Evolutionary conservation across 2,888 invertebrate genomes (phyloP).

Genomic region (Dasypogon diadema): DNA sequence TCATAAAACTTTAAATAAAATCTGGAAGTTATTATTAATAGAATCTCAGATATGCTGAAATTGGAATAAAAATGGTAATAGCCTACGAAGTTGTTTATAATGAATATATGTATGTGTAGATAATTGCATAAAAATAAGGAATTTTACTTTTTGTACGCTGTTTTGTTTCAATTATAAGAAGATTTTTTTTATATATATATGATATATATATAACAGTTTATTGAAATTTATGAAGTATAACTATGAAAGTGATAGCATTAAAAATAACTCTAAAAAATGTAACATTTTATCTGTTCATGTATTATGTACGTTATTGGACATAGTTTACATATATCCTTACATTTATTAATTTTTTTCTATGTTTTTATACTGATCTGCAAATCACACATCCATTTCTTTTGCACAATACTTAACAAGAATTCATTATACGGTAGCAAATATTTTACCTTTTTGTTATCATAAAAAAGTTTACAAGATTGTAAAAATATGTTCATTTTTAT

Average conservation of each 20-base stretch:
- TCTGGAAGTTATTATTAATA: background rate
- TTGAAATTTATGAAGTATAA: too few relatives aligned
- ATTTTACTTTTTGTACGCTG: conserved; percentile 38
- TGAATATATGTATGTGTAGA: background rate
- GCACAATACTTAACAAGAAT: conserved; percentile 31
- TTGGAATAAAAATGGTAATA: background rate
- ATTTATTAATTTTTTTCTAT: background rate
- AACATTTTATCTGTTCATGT: background rate
- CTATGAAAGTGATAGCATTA: background rate
- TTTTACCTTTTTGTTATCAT: conserved; percentile 33
- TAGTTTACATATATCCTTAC: conserved; percentile 2
- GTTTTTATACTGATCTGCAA: background rate
- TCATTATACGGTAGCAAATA: conserved; percentile 33
- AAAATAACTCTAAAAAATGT: conserved; percentile 11
- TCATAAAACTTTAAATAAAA: too few relatives aligned
- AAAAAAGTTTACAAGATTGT: conserved; percentile 45
- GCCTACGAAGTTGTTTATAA: background rate
- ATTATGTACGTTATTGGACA: background rate
- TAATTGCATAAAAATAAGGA: background rate
- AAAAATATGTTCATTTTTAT: conserved; percentile 44
- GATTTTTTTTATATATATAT: too few relatives aligned
- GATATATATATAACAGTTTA: too few relatives aligned
- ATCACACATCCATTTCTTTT: conserved; percentile 9
- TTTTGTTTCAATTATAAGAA: conserved; percentile 33
- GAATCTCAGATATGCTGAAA: background rate